These are phyloP conservation scores for Sarcophaga subvicina DNA, from an alignment of 2,888 invertebrate genomes.

Conservation along the genomic window DNA sequence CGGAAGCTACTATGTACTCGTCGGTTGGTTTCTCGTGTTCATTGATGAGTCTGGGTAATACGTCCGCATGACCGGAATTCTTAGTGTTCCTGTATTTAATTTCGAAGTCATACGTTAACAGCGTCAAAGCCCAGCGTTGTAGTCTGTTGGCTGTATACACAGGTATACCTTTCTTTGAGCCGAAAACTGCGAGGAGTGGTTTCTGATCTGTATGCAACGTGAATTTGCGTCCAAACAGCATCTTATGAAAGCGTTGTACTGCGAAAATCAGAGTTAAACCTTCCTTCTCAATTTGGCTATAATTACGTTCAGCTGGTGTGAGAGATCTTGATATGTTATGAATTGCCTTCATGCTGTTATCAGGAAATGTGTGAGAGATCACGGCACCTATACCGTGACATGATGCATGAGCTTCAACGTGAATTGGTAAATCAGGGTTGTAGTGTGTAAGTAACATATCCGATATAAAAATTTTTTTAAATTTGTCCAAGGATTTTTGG, in stretches of 20 bases:
- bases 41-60: slow-evolving; percentile 64
- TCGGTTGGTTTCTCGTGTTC: slow-evolving; percentile 48
- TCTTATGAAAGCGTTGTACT: too few species aligned
- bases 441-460: slow-evolving; percentile 38
- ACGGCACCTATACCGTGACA: slow-evolving; percentile 52
- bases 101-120: slow-evolving; percentile 64
- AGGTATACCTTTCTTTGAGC: slow-evolving; percentile 72
- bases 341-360: slow-evolving; percentile 58
- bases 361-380: slow-evolving; percentile 58
- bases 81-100: slow-evolving; percentile 65
- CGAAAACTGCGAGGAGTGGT: slow-evolving; percentile 78
- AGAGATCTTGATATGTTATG: slow-evolving; percentile 55
- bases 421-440: slow-evolving; percentile 33
- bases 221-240: slow-evolving; percentile 57
- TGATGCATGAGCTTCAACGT: slow-evolving; percentile 59
- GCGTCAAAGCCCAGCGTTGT: slow-evolving; percentile 59
- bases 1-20: slow-evolving; percentile 41
- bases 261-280: slow-evolving; percentile 58
- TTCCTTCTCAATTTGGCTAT: slow-evolving; percentile 68
- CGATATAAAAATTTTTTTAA: slow-evolving; percentile 54
- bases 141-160: slow-evolving; percentile 59
- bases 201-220: slow-evolving; percentile 77
- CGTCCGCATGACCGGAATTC: too few species aligned
- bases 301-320: slow-evolving; percentile 56
- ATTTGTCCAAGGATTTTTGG: slow-evolving; percentile 48